phyloP scores from a whole-genome alignment of 2,888 invertebrate genomes.

The Lottia gigantea region DNA sequence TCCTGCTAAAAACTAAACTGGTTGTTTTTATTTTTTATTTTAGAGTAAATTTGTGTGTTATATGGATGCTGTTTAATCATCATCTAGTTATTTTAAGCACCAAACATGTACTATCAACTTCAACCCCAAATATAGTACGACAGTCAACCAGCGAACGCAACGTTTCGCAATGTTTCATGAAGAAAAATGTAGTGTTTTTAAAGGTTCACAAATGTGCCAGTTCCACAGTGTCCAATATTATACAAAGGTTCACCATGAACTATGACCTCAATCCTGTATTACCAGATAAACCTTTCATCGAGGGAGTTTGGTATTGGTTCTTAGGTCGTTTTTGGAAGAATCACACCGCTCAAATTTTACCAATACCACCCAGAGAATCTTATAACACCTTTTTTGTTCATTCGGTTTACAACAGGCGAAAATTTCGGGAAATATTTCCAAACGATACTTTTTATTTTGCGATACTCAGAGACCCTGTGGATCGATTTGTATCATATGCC shows the following conservation, averaged over 20 bases:
- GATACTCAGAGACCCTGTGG: slow-evolving; percentile 35
- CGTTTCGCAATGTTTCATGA: background rate
- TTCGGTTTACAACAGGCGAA: slow-evolving; percentile 32
- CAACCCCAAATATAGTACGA: no score
- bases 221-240: slow-evolving; percentile 41
- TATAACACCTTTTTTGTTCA: slow-evolving; percentile 42
- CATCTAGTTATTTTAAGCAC: no score
- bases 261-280: slow-evolving; percentile 38
- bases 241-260: slow-evolving; percentile 37
- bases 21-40: no score
- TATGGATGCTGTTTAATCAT: no score
- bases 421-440: slow-evolving; percentile 32
- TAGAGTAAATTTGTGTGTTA: no score
- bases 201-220: slow-evolving; percentile 49
- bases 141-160: background rate
- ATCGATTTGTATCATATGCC: slow-evolving; percentile 38
- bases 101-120: no score
- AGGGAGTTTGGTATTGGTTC: slow-evolving; percentile 39
- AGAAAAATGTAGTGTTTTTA: slow-evolving; percentile 31
- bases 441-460: slow-evolving; percentile 35
- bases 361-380: slow-evolving; percentile 34
- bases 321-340: slow-evolving; percentile 35
- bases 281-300: slow-evolving; percentile 32
- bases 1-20: no score
- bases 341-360: slow-evolving; percentile 29